These are phyloP conservation scores for Varanus komodoensis DNA, from an alignment of 2,113 vertebrate genomes.

Conservation along the genomic window DNA sequence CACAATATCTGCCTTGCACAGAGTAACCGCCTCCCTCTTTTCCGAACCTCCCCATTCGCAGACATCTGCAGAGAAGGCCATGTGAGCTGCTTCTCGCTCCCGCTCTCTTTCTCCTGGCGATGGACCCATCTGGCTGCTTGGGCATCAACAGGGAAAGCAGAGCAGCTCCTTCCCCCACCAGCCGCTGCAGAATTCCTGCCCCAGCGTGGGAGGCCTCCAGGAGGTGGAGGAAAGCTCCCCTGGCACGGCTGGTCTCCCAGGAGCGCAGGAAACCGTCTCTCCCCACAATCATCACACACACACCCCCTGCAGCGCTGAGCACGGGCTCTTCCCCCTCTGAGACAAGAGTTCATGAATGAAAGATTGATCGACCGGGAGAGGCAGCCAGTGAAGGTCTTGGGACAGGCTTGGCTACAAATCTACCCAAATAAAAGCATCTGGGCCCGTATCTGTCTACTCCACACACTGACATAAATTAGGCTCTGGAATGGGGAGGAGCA, in stretches of 20 bases:
- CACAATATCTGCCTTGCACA: too few species aligned
- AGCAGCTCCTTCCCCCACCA: neutral
- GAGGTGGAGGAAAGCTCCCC: too few species aligned
- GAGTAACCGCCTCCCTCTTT: too few species aligned
- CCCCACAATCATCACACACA: too few species aligned
- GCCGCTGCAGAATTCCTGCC: neutral
- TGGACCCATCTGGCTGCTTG: neutral
- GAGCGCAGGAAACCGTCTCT: neutral
- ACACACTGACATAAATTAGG: too few species aligned
- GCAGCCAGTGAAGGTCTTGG: neutral
- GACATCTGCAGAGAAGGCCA: too few species aligned
- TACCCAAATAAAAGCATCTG: neutral
- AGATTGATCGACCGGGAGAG: neutral
- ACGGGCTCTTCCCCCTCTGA: too few species aligned
- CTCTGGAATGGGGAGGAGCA: too few species aligned
- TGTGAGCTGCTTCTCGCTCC: too few species aligned
- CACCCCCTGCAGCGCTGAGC: too few species aligned
- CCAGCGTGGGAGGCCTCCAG: neutral
- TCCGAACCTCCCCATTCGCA: too few species aligned
- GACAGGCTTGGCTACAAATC: accelerated
- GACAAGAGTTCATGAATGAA: too few species aligned
- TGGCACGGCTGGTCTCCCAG: neutral
- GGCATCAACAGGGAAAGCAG: neutral
- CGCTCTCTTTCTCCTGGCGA: neutral
- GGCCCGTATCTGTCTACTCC: neutral